Evolutionary conservation across 1,140 invertebrate genomes (phyloP).

Genomic region (Zophobas morio): DNA sequence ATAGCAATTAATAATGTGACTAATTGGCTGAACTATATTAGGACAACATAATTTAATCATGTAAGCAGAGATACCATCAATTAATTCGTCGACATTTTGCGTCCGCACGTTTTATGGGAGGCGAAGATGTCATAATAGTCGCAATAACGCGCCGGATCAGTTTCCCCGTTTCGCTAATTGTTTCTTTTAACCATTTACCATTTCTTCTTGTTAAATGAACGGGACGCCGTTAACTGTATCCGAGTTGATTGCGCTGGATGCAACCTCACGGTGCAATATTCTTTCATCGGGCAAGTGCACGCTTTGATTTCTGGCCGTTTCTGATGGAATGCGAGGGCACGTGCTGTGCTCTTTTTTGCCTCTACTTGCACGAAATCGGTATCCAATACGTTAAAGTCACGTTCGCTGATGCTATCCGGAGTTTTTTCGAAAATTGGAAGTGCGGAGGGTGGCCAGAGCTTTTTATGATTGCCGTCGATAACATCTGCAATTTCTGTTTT

Average conservation of each 20-base stretch:
- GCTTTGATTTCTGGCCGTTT: slow-evolving; percentile 32
- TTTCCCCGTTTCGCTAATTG: too few relatives aligned
- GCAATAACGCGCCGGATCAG: too few relatives aligned
- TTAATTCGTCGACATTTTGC: too few relatives aligned
- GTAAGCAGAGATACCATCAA: too few relatives aligned
- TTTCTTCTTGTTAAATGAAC: slow-evolving; percentile 30
- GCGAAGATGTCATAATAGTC: too few relatives aligned
- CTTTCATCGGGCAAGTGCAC: slow-evolving; percentile 21
- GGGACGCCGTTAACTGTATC: slow-evolving; percentile 33
- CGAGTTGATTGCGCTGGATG: slow-evolving; percentile 34
- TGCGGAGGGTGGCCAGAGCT: neutral
- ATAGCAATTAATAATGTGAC: too few relatives aligned
- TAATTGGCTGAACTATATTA: too few relatives aligned
- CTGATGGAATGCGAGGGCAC: slow-evolving; percentile 30
- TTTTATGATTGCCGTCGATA: neutral
- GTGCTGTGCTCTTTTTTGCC: slow-evolving; percentile 37
- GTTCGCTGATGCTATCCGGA: slow-evolving; percentile 19
- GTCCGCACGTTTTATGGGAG: too few relatives aligned
- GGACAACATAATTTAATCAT: too few relatives aligned
- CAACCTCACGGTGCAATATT: slow-evolving; percentile 29
- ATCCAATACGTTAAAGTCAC: slow-evolving; percentile 8
- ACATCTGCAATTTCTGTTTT: slow-evolving; percentile 16
- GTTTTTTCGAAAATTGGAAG: neutral
- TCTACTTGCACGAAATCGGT: slow-evolving; percentile 16
- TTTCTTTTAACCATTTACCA: neutral